These are phyloP conservation scores for Xerus inauris DNA, from an alignment of 2,113 vertebrate species.

Conservation along the genomic window DNA sequence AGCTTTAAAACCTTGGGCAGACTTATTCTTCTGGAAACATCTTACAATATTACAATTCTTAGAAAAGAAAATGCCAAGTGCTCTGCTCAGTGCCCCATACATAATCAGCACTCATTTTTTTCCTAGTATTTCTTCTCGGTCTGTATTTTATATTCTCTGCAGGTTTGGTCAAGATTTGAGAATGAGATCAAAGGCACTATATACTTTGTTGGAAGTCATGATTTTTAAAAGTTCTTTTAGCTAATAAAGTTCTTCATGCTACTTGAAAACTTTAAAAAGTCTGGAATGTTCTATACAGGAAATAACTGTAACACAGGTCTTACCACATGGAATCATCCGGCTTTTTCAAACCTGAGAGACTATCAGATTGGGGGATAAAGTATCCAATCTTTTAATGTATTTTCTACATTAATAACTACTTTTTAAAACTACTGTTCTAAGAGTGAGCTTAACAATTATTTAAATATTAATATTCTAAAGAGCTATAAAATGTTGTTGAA, in stretches of 20 bases:
- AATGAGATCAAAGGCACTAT: background rate
- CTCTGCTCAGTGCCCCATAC: background rate
- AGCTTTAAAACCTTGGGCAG: background rate
- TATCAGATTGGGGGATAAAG: background rate
- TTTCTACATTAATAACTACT: background rate
- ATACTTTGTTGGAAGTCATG: background rate
- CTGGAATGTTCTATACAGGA: background rate
- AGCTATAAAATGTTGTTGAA: background rate
- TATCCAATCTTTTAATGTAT: too few species aligned
- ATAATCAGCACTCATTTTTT: background rate
- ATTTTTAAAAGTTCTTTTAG: background rate
- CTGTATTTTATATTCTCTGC: background rate
- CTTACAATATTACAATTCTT: background rate
- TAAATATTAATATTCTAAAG: slow-evolving; percentile 15
- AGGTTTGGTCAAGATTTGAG: background rate
- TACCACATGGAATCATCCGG: background rate
- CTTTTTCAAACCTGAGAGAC: background rate
- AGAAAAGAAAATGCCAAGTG: background rate
- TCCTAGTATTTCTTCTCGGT: background rate
- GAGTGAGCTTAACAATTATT: slow-evolving; percentile 21
- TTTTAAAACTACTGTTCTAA: background rate
- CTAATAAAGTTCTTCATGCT: slow-evolving; percentile 1
- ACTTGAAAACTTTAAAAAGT: background rate
- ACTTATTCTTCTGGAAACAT: background rate
- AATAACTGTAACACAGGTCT: background rate